phyloP scores from a whole-genome alignment of 1,140 invertebrate species.

The Drosophila murphyi region DNA sequence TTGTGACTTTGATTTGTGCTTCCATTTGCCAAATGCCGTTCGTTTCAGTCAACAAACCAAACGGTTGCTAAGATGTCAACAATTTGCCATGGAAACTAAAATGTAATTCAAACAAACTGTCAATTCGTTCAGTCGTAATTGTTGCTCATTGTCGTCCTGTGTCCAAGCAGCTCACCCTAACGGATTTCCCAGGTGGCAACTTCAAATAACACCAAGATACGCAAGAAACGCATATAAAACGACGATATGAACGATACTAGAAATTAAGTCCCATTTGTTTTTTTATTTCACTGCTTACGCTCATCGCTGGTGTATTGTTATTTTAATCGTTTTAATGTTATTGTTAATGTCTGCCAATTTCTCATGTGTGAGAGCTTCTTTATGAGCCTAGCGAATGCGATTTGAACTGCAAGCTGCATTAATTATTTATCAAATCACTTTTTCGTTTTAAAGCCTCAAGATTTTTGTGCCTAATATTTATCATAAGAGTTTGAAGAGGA shows the following conservation, averaged over 20 bases:
- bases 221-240: constrained; percentile 23
- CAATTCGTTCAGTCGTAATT: too few species aligned
- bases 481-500: too few species aligned
- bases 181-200: constrained; percentile 60
- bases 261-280: constrained; percentile 43
- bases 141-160: too few species aligned
- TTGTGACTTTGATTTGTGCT: background rate
- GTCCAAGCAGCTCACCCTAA: too few species aligned
- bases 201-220: constrained; percentile 35
- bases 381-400: constrained; percentile 52
- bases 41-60: constrained; percentile 18
- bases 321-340: constrained; percentile 62
- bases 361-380: constrained; percentile 52
- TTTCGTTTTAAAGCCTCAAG: too few species aligned
- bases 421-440: background rate
- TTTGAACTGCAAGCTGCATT: constrained; percentile 17
- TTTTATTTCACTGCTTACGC: constrained; percentile 26
- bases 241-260: constrained; percentile 12
- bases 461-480: too few species aligned
- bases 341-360: constrained; percentile 34
- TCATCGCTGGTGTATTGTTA: constrained; percentile 54
- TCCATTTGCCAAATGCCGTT: background rate
- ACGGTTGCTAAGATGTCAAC: constrained; percentile 45
- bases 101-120: constrained; percentile 2
- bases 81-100: constrained; percentile 27